A percentile compares a stretch with the other conserved stretches of the same genome.
phyloP scores from a whole-genome alignment of 2,888 invertebrate species.

The Seladonia tumulorum region DNA sequence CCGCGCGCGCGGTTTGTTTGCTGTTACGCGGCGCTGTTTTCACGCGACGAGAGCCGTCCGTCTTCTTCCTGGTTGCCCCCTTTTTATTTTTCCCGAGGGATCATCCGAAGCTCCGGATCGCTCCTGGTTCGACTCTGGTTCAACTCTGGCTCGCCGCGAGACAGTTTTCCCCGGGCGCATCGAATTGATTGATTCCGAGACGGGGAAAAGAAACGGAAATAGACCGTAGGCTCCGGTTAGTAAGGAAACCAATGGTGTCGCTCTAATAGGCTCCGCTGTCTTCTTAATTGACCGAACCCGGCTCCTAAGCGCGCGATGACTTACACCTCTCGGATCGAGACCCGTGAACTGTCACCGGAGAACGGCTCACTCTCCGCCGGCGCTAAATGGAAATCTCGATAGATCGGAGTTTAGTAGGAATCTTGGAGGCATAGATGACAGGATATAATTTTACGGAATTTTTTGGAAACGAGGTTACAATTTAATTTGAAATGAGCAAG shows the following conservation, averaged over 20 bases:
- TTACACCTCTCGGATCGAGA: constrained; percentile 39
- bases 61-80: constrained; percentile 33
- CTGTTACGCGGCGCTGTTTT: constrained; percentile 70
- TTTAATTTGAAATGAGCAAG: neutral
- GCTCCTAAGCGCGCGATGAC: constrained; percentile 61
- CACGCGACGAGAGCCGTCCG: constrained; percentile 41
- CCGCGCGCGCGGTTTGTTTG: constrained; percentile 31
- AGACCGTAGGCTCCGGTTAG: constrained; percentile 6
- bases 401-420: neutral
- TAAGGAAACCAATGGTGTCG: constrained; percentile 22
- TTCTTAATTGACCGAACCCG: constrained; percentile 61
- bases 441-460: no score
- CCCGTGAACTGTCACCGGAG: constrained; percentile 28
- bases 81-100: neutral
- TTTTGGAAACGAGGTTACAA: no score
- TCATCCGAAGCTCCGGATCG: neutral
- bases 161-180: neutral
- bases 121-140: neutral
- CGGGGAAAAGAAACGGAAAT: constrained; percentile 19
- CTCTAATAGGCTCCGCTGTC: constrained; percentile 56
- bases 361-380: constrained; percentile 12
- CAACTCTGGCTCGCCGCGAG: neutral
- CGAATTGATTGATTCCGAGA: neutral
- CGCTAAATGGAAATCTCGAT: constrained; percentile 20
- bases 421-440: no score